Percentiles rank a stretch among this genome's conserved stretches.
Conservation (phyloP, 2,888 invertebrate species). For the Choreutis nemorana region DNA sequence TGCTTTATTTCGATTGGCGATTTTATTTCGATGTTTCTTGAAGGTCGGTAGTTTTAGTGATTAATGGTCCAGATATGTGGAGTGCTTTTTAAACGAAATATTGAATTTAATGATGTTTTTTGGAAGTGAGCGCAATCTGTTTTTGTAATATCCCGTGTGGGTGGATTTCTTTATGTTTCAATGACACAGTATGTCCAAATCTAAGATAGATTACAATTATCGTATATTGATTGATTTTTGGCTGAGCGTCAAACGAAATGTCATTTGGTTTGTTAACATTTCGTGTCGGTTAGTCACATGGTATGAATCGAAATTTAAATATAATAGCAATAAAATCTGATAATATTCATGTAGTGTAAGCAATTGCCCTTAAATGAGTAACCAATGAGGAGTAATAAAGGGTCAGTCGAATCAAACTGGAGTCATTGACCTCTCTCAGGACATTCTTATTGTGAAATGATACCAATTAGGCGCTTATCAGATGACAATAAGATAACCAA, state of each 20-base stretch:
- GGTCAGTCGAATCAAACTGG: constrained; percentile 56
- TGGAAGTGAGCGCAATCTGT: constrained; percentile 40
- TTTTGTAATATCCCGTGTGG: constrained; percentile 38
- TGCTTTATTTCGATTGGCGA: constrained; percentile 67
- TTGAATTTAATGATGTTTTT: constrained; percentile 64
- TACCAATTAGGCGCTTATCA: too few species aligned
- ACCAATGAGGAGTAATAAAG: constrained; percentile 59
- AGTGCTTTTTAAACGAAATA: constrained; percentile 66
- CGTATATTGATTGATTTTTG: constrained; percentile 32
- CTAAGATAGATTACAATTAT: constrained; percentile 19
- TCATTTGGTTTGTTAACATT: constrained; percentile 11
- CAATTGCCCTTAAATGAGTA: constrained; percentile 55
- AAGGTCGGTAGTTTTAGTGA: constrained; percentile 65
- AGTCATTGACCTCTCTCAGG: constrained; percentile 57
- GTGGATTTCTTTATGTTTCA: constrained; percentile 33
- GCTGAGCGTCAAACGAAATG: constrained; percentile 5
- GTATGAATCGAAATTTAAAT: constrained; percentile 4
- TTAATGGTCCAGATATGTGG: constrained; percentile 63
- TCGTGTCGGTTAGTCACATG: constrained; percentile 22
- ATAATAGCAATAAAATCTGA: neutral
- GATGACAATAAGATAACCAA: too few species aligned
- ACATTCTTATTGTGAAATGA: constrained; percentile 25
- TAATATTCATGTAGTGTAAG: too few species aligned
- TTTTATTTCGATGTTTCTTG: constrained; percentile 63
- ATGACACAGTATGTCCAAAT: constrained; percentile 33